Conservation (phyloP, 1,140 invertebrate genomes). For the Lineus longissimus region DNA sequence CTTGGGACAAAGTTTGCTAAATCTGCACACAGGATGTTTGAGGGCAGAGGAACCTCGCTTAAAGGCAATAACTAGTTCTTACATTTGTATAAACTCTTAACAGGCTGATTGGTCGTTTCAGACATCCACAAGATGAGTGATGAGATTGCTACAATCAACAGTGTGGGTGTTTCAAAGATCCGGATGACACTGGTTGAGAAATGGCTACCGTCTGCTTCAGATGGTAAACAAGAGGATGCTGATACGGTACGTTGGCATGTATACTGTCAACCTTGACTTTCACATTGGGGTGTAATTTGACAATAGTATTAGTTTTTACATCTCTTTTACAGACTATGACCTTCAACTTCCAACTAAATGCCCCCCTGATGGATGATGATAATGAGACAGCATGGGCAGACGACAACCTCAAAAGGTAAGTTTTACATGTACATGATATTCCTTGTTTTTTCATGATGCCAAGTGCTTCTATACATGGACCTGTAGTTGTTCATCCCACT, state of each 20-base stretch:
- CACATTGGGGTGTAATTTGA: too few relatives aligned
- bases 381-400: conserved; percentile 16
- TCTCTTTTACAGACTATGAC: conserved; percentile 37
- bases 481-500: background rate
- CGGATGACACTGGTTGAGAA: conserved; percentile 26
- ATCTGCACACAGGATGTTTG: too few relatives aligned
- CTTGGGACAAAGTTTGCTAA: too few relatives aligned
- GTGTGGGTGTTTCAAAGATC: conserved; percentile 26
- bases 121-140: conserved; percentile 35
- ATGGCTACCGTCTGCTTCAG: conserved; percentile 29
- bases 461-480: too few relatives aligned
- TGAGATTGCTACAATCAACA: conserved; percentile 29
- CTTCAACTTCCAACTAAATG: conserved; percentile 35
- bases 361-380: conserved; percentile 16
- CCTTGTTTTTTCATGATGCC: too few relatives aligned
- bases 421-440: background rate
- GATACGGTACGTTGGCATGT: conserved; percentile 28
- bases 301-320: too few relatives aligned
- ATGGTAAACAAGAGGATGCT: conserved; percentile 20
- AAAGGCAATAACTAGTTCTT: too few relatives aligned
- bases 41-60: too few relatives aligned
- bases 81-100: too few relatives aligned
- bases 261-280: too few relatives aligned
- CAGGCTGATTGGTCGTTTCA: too few relatives aligned
- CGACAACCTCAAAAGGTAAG: conserved; percentile 33